Conservation (phyloP, 2,113 vertebrate genomes). For the Thamnophis sirtalis region DNA sequence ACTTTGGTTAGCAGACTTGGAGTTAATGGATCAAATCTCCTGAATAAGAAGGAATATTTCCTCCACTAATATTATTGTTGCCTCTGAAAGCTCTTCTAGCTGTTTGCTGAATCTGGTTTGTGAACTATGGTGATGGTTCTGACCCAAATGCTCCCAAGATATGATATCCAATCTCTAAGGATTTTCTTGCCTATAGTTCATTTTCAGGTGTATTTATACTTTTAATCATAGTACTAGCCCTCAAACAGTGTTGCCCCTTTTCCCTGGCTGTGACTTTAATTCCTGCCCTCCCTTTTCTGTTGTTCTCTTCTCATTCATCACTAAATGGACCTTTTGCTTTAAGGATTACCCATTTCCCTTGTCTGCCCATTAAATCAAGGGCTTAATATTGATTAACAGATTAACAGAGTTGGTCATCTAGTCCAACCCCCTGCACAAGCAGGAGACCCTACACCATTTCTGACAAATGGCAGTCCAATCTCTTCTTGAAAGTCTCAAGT, state of each 20-base stretch:
- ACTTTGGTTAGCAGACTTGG: neutral
- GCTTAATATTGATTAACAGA: neutral
- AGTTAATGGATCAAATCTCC: neutral
- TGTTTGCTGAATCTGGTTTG: neutral
- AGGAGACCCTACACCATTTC: too few relatives aligned
- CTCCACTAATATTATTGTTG: neutral
- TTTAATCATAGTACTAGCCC: neutral
- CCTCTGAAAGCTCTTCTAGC: neutral
- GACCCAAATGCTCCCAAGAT: neutral
- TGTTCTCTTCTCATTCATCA: neutral
- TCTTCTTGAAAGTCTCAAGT: too few relatives aligned
- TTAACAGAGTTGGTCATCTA: too few relatives aligned
- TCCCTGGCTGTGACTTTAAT: neutral
- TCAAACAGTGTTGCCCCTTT: neutral
- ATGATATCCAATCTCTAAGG: neutral
- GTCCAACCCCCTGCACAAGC: too few relatives aligned
- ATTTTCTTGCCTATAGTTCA: neutral
- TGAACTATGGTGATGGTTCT: neutral
- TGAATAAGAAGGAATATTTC: neutral
- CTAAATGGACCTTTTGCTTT: neutral
- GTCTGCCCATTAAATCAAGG: neutral
- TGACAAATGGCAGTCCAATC: too few relatives aligned
- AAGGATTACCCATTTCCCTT: neutral
- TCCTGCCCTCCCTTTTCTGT: neutral
- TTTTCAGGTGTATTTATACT: neutral